Evolutionary conservation across 2,888 invertebrate species (phyloP).

Genomic region (Thymelicus acteon): DNA sequence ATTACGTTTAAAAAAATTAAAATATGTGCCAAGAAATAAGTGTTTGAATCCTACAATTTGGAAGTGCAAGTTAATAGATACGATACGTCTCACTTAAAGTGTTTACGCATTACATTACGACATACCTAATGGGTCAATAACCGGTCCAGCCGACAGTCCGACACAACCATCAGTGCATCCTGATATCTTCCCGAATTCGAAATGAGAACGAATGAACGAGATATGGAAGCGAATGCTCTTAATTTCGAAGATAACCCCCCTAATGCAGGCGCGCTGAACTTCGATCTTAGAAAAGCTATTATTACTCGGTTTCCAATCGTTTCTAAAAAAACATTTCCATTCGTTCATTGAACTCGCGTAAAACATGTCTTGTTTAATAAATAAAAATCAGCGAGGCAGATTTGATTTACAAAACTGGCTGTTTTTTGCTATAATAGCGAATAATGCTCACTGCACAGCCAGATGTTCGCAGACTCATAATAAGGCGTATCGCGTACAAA

Average conservation of each 20-base stretch:
- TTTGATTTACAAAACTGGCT: conserved; percentile 48
- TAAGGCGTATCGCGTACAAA: conserved; percentile 83
- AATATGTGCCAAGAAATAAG: too few relatives aligned
- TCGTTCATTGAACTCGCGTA: conserved; percentile 45
- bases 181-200: conserved; percentile 64
- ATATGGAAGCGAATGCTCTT: conserved; percentile 70
- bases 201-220: conserved; percentile 75
- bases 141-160: conserved; percentile 56
- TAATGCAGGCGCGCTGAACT: conserved; percentile 67
- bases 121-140: conserved; percentile 65
- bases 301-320: conserved; percentile 29
- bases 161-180: conserved; percentile 48
- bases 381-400: conserved; percentile 46
- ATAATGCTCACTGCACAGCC: conserved; percentile 71
- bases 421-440: conserved; percentile 72
- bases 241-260: conserved; percentile 75
- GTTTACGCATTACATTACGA: conserved; percentile 75
- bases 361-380: conserved; percentile 45
- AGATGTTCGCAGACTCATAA: conserved; percentile 78
- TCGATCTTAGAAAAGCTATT: conserved; percentile 50
- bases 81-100: conserved; percentile 64
- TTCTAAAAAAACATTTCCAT: conserved; percentile 28
- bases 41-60: conserved; percentile 24
- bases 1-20: too few relatives aligned
- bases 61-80: conserved; percentile 62